These are phyloP conservation scores for Aleiodes sp. DNA, from an alignment of 1,140 invertebrate genomes.

Conservation along the genomic window DNA sequence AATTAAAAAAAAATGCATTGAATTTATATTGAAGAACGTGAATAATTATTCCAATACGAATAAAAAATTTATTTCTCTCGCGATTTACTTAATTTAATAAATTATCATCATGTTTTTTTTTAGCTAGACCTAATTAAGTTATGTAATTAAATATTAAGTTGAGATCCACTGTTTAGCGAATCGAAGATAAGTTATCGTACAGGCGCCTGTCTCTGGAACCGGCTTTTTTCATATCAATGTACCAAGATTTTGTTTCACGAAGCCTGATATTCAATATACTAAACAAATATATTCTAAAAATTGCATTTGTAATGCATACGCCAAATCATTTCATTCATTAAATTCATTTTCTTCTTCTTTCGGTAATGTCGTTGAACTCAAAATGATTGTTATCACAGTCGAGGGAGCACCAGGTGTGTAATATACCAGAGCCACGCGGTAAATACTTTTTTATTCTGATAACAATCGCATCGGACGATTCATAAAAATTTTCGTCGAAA, in stretches of 20 bases:
- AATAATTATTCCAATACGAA: background rate
- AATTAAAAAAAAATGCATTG: too few species aligned
- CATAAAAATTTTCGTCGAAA: too few species aligned
- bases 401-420: background rate
- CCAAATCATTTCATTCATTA: background rate
- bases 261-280: background rate
- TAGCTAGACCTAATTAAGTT: conserved; percentile 19
- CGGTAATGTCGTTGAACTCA: background rate
- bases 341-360: background rate
- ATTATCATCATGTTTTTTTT: too few species aligned
- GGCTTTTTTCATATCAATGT: background rate
- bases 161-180: conserved; percentile 42
- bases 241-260: background rate
- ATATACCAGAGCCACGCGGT: background rate
- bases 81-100: background rate
- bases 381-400: background rate
- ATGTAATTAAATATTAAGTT: conserved; percentile 30
- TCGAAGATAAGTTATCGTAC: conserved; percentile 41
- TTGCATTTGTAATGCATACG: background rate
- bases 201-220: background rate
- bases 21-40: too few species aligned
- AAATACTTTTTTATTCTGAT: background rate
- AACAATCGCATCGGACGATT: too few species aligned
- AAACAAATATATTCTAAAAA: background rate
- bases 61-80: background rate